Evolutionary conservation across 2,888 invertebrate species (phyloP).

Genomic region (Eumacrocentrus americanus): DNA sequence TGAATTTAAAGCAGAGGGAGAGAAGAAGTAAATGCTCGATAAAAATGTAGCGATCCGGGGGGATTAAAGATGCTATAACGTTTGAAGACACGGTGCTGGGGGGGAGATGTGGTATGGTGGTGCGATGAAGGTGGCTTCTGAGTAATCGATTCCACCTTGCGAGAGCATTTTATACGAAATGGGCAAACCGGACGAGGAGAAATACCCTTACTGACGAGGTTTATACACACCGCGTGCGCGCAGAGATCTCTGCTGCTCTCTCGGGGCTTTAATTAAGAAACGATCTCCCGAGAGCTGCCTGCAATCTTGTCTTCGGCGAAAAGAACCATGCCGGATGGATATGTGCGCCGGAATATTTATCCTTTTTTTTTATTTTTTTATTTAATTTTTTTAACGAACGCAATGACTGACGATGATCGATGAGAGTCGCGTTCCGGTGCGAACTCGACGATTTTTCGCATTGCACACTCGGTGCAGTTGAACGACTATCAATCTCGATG

Average conservation of each 20-base stretch:
- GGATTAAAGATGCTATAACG: conserved; percentile 38
- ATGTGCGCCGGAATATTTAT: neutral
- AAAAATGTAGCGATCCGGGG: conserved; percentile 32
- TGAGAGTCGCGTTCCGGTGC: conserved; percentile 41
- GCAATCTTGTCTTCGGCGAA: conserved; percentile 37
- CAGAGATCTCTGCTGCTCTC: conserved; percentile 23
- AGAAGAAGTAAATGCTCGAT: conserved; percentile 27
- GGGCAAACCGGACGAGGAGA: conserved; percentile 13
- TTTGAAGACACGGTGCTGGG: conserved; percentile 35
- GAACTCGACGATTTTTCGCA: conserved; percentile 33
- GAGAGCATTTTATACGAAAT: conserved; percentile 24
- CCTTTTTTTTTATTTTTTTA: conserved; percentile 1
- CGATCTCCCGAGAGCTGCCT: conserved; percentile 42
- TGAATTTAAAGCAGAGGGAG: conserved; percentile 1
- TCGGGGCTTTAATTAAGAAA: conserved; percentile 50
- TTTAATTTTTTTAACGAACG: conserved; percentile 24
- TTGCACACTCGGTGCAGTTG: conserved; percentile 16
- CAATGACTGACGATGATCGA: conserved; percentile 55
- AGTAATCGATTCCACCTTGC: conserved; percentile 39
- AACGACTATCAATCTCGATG: conserved; percentile 13
- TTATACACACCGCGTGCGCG: conserved; percentile 12
- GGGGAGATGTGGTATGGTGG: conserved; percentile 30
- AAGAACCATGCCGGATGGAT: conserved; percentile 11
- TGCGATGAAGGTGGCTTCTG: conserved; percentile 30
- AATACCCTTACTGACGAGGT: conserved; percentile 14